Evolutionary conservation across 1,140 invertebrate species (phyloP).

Genomic region (Caerostris darwini): DNA sequence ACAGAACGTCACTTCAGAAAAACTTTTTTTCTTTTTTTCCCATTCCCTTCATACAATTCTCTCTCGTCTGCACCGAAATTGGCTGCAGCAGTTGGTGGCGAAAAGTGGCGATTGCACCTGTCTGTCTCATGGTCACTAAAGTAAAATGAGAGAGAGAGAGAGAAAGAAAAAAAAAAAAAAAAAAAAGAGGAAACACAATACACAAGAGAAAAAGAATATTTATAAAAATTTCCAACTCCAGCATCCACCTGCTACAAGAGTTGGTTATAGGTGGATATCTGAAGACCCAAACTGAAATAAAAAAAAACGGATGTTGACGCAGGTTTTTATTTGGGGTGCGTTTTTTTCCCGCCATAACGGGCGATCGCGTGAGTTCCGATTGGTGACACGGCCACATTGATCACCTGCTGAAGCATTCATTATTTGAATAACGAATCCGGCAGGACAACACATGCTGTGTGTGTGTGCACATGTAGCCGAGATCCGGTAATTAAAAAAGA

Average conservation of each 20-base stretch:
- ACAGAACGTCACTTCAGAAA: not conserved
- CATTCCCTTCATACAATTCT: not conserved
- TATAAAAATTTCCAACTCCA: slow-evolving; percentile 19
- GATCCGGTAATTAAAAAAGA: slow-evolving; percentile 43
- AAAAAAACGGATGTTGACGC: slow-evolving; percentile 46
- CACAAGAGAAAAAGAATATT: not conserved
- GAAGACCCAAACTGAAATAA: not conserved
- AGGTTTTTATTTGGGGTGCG: slow-evolving; percentile 28
- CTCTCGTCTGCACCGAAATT: not conserved
- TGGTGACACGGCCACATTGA: slow-evolving; percentile 28
- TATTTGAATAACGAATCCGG: slow-evolving; percentile 66
- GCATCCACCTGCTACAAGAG: slow-evolving; percentile 61
- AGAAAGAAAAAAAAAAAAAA: slow-evolving; percentile 15
- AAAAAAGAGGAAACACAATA: not conserved
- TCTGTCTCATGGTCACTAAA: slow-evolving; percentile 63
- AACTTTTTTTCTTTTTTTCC: not conserved
- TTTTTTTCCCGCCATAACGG: slow-evolving; percentile 48
- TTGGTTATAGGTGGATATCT: slow-evolving; percentile 1
- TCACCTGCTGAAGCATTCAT: slow-evolving; percentile 20
- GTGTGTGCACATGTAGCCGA: slow-evolving; percentile 17
- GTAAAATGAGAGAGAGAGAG: not conserved
- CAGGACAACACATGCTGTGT: slow-evolving; percentile 51
- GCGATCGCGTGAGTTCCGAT: not conserved
- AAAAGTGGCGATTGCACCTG: slow-evolving; percentile 62
- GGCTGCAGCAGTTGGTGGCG: slow-evolving; percentile 9